Evolutionary conservation across 2,888 invertebrate species (phyloP).

Genomic region (Cantharis flavilabris): DNA sequence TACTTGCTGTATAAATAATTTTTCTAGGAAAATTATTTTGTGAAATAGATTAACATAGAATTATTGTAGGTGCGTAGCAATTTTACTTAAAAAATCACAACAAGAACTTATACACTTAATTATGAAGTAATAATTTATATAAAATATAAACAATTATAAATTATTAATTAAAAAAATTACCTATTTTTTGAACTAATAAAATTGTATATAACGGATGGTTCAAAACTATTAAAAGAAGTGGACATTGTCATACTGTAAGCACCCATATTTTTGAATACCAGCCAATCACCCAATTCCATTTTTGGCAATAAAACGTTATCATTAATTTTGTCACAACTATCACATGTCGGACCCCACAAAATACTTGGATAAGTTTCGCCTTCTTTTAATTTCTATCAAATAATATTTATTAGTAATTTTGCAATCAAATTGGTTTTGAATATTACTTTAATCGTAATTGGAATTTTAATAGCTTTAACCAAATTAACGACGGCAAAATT

Average conservation of each 20-base stretch:
- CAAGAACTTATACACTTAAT: too few relatives aligned
- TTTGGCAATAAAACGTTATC: slow-evolving; percentile 65
- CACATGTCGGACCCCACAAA: slow-evolving; percentile 96
- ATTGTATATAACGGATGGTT: slow-evolving; percentile 41
- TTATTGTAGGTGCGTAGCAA: too few relatives aligned
- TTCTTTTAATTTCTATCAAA: background rate
- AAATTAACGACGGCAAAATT: slow-evolving; percentile 95
- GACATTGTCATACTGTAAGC: slow-evolving; percentile 94
- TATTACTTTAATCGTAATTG: slow-evolving; percentile 66
- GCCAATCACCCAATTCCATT: slow-evolving; percentile 82
- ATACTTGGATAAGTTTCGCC: slow-evolving; percentile 48
- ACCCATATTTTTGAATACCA: slow-evolving; percentile 94
- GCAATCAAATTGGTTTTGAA: background rate
- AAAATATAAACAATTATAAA: too few relatives aligned
- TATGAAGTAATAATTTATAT: too few relatives aligned
- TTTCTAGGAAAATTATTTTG: too few relatives aligned
- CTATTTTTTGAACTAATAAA: background rate
- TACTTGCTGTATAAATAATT: too few relatives aligned
- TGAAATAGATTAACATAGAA: too few relatives aligned
- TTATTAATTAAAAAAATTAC: background rate
- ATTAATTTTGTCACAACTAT: slow-evolving; percentile 75
- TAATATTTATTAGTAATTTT: background rate
- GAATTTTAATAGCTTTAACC: slow-evolving; percentile 82
- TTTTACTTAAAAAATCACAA: too few relatives aligned
- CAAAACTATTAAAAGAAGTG: slow-evolving; percentile 93